Percentiles rank a stretch among this genome's conserved stretches.
Conservation (phyloP, 1,140 invertebrate genomes). For the Bombus superbus region DNA sequence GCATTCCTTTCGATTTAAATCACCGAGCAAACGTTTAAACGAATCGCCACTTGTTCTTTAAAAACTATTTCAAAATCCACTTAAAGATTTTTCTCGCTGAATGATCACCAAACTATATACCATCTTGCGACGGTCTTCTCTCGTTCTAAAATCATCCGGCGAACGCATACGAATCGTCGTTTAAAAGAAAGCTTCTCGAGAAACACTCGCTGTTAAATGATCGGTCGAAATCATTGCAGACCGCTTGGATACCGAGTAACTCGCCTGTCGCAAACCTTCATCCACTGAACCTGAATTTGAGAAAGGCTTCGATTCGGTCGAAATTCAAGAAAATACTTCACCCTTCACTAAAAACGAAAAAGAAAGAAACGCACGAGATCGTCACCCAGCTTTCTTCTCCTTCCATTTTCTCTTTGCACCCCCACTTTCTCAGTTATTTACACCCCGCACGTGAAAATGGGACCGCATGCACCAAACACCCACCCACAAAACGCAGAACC, state of each 20-base stretch:
- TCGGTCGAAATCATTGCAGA: not conserved
- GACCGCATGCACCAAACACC: slow-evolving; percentile 8
- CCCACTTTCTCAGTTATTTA: not conserved
- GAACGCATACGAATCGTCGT: too few relatives aligned
- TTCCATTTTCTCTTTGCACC: not conserved
- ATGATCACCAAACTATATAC: too few relatives aligned
- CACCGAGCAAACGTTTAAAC: not conserved
- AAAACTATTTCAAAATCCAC: not conserved
- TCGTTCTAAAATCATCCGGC: not conserved
- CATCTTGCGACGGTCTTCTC: not conserved
- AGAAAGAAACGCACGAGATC: not conserved
- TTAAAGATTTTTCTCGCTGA: too few relatives aligned
- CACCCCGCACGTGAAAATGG: not conserved
- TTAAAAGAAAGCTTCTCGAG: too few relatives aligned
- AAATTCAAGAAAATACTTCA: not conserved
- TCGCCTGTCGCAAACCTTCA: not conserved
- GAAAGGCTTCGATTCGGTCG: not conserved
- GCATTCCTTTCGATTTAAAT: not conserved
- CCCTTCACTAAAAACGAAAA: too few relatives aligned
- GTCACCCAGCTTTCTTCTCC: not conserved
- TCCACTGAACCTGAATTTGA: not conserved
- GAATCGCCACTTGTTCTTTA: not conserved
- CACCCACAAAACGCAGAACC: not conserved
- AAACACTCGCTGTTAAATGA: too few relatives aligned
- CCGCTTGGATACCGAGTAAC: not conserved